Conservation (phyloP, 2,113 vertebrate species). For the Myrmecobius fasciatus region DNA sequence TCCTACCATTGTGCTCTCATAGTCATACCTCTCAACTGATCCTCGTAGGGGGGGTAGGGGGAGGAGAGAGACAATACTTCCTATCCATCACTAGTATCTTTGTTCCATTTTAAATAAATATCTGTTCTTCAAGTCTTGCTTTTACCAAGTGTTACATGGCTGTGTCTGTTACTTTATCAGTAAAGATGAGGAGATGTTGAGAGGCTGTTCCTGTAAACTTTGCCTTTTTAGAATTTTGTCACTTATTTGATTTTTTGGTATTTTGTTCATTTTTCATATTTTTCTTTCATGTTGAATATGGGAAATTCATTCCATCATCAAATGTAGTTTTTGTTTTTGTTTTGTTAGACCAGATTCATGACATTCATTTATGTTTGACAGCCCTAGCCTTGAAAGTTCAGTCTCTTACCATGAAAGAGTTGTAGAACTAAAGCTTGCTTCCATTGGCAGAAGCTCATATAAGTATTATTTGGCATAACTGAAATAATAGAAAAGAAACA, state of each 20-base stretch:
- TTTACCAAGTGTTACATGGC: not conserved
- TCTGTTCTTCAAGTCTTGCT: not conserved
- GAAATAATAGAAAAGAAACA: not conserved
- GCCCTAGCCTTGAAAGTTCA: conserved; percentile 75
- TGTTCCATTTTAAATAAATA: conserved; percentile 65
- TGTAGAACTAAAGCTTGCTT: conserved; percentile 11
- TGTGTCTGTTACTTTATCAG: conserved; percentile 51
- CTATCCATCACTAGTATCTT: conserved; percentile 57
- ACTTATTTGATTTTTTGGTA: conserved; percentile 49
- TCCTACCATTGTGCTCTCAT: conserved; percentile 77
- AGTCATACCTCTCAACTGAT: conserved; percentile 79
- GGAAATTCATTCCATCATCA: conserved; percentile 67
- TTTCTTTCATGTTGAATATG: conserved; percentile 73
- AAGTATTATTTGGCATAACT: not conserved
- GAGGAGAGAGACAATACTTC: conserved; percentile 53
- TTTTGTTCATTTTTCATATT: conserved; percentile 73
- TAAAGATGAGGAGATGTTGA: conserved; percentile 76
- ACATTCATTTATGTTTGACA: conserved; percentile 81
- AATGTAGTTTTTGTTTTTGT: conserved; percentile 48
- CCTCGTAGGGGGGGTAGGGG: conserved; percentile 67
- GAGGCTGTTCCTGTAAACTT: conserved; percentile 68
- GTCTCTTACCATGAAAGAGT: conserved; percentile 59
- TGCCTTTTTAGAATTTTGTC: conserved; percentile 58
- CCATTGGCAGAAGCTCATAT: conserved; percentile 26
- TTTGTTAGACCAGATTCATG: conserved; percentile 73